Conservation (phyloP, 2,888 invertebrate species). For the Dryobota labecula region DNA sequence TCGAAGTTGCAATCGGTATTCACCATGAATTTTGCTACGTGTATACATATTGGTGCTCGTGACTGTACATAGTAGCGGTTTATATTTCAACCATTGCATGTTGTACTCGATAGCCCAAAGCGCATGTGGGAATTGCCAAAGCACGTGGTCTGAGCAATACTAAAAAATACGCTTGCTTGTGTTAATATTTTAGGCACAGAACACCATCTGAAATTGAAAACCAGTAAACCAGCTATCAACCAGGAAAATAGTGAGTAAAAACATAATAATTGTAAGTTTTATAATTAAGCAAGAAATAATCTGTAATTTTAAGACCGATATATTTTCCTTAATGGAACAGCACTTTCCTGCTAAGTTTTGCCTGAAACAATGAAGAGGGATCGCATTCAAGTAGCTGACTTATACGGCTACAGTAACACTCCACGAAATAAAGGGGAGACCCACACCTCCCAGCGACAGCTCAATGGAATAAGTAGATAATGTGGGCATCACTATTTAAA, state of each 20-base stretch:
- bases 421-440: constrained; percentile 78
- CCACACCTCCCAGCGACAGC: constrained; percentile 82
- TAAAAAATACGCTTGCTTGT: neutral
- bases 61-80: too few relatives aligned
- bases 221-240: neutral
- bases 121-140: constrained; percentile 11
- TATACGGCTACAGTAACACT: constrained; percentile 69
- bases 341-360: constrained; percentile 37
- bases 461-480: constrained; percentile 91
- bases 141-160: constrained; percentile 2
- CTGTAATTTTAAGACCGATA: constrained; percentile 1
- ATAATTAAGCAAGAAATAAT: constrained; percentile 14
- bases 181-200: neutral
- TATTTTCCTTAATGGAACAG: constrained; percentile 54
- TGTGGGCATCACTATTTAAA: constrained; percentile 91
- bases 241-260: constrained; percentile 14
- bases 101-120: neutral
- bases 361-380: constrained; percentile 20
- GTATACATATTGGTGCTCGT: too few relatives aligned
- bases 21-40: too few relatives aligned
- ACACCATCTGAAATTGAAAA: neutral
- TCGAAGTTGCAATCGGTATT: too few relatives aligned
- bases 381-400: constrained; percentile 45
- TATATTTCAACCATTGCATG: neutral
- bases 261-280: constrained; percentile 3